These are phyloP conservation scores for Papilio xuthus DNA, from an alignment of 1,140 invertebrate species.

Conservation along the genomic window DNA sequence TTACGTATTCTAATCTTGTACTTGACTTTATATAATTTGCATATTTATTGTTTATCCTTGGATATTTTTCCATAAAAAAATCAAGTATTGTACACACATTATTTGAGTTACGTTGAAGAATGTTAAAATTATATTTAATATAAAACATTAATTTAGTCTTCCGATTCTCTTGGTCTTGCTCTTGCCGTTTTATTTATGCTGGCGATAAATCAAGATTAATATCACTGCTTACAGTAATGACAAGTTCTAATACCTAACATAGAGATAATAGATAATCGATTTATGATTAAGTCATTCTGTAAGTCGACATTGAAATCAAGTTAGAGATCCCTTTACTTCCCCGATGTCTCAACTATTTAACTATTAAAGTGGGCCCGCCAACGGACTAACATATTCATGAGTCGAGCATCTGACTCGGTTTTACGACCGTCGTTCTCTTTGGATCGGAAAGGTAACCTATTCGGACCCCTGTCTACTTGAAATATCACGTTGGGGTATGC, in stretches of 20 bases:
- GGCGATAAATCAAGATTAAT: no score
- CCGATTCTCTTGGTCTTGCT: no score
- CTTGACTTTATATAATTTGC: conserved; percentile 47
- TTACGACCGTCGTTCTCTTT: conserved; percentile 68
- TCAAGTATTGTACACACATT: no score
- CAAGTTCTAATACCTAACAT: background rate
- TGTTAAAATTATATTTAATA: no score
- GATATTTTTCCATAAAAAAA: background rate
- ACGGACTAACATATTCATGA: conserved; percentile 76
- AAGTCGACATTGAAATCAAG: conserved; percentile 44
- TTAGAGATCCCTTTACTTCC: conserved; percentile 51
- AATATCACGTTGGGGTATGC: conserved; percentile 65
- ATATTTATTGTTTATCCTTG: conserved; percentile 9
- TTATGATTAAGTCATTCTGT: conserved; percentile 18
- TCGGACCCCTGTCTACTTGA: conserved; percentile 55
- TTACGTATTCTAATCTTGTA: conserved; percentile 44
- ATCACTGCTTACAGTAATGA: background rate
- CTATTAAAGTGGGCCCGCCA: conserved; percentile 68
- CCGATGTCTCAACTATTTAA: conserved; percentile 68
- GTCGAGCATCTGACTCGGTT: conserved; percentile 62
- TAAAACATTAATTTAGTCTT: no score
- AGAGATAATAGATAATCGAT: background rate
- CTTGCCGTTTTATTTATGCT: no score
- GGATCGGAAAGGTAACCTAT: conserved; percentile 69
- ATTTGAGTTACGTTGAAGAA: no score